These are phyloP conservation scores for Chelon auratus DNA, from an alignment of 2,797 vertebrate species.

Conservation along the genomic window DNA sequence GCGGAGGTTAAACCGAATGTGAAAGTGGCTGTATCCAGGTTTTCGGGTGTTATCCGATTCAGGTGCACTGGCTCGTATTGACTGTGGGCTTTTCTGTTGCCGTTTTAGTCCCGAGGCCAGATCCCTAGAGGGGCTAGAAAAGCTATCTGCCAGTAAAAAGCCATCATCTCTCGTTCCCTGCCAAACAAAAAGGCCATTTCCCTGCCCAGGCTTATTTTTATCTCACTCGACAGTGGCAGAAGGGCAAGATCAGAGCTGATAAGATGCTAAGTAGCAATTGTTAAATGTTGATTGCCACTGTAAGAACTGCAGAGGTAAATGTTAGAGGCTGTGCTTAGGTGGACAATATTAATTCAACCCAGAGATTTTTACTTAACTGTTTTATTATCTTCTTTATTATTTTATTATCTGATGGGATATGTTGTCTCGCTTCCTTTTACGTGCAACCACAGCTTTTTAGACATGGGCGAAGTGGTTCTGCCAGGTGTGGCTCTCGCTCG, in stretches of 20 bases:
- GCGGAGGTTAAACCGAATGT: conserved; percentile 41
- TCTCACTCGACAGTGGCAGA: conserved; percentile 31
- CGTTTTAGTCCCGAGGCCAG: conserved; percentile 56
- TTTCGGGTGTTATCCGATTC: conserved; percentile 49
- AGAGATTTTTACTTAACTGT: too few species aligned
- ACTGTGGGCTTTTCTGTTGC: conserved; percentile 58
- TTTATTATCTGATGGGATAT: too few species aligned
- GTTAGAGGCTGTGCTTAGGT: not conserved
- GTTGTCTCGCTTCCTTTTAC: too few species aligned
- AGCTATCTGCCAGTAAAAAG: conserved; percentile 62
- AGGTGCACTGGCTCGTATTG: conserved; percentile 52
- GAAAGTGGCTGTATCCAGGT: conserved; percentile 38
- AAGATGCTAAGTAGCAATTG: conserved; percentile 11
- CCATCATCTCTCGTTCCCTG: conserved; percentile 54
- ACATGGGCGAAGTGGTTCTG: too few species aligned
- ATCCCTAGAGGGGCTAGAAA: conserved; percentile 43
- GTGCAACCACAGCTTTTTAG: too few species aligned
- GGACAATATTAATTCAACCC: too few species aligned
- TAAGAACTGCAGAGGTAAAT: not conserved
- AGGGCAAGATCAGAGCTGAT: conserved; percentile 4
- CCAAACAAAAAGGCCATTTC: conserved; percentile 47
- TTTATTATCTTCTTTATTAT: too few species aligned
- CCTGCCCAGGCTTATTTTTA: conserved; percentile 53
- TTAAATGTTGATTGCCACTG: not conserved
- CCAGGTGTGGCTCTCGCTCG: too few species aligned